A percentile compares a stretch with the other conserved stretches of the same genome.
phyloP scores from a whole-genome alignment of 2,113 vertebrate genomes.

The Lucifuga dentata region DNA sequence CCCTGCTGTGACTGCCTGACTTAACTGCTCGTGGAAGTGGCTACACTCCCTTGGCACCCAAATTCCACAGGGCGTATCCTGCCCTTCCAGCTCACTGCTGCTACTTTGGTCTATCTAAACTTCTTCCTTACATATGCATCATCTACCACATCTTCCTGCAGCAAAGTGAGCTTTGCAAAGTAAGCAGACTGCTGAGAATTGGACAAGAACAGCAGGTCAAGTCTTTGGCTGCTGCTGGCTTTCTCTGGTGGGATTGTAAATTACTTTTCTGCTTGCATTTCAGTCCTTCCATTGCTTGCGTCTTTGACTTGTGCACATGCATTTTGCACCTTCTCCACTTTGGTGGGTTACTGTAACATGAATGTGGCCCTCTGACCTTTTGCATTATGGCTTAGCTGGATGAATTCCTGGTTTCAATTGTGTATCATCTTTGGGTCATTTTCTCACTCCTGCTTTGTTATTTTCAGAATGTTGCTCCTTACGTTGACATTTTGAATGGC shows the following conservation, averaged over 20 bases:
- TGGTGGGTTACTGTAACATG: slow-evolving; percentile 37
- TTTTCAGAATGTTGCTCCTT: slow-evolving; percentile 2
- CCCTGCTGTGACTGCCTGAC: slow-evolving; percentile 45
- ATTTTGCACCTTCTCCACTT: slow-evolving; percentile 25
- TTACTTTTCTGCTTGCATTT: slow-evolving; percentile 34
- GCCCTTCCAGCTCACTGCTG: slow-evolving; percentile 37
- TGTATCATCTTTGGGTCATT: slow-evolving; percentile 15
- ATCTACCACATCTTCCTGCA: slow-evolving; percentile 18
- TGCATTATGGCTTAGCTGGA: slow-evolving; percentile 29
- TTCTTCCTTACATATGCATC: slow-evolving; percentile 11
- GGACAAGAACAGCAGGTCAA: slow-evolving; percentile 34
- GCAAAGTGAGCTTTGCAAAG: slow-evolving; percentile 39
- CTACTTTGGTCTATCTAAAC: slow-evolving; percentile 25
- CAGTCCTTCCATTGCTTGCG: slow-evolving; percentile 2
- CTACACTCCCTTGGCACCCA: slow-evolving; percentile 58
- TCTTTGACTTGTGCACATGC: slow-evolving; percentile 18
- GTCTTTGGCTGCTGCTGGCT: slow-evolving; percentile 27
- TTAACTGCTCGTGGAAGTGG: slow-evolving; percentile 65
- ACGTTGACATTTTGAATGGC: no score
- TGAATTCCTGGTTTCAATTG: slow-evolving; percentile 7
- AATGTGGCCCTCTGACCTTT: slow-evolving; percentile 21
- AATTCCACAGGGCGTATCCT: slow-evolving; percentile 67
- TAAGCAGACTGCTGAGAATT: slow-evolving; percentile 34
- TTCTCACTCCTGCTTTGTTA: slow-evolving; percentile 13
- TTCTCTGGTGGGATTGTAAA: slow-evolving; percentile 21